A percentile compares a stretch with the other conserved stretches of the same genome.
phyloP scores from a whole-genome alignment of 1,140 invertebrate genomes.

The Yoshiicerus persimilis region DNA sequence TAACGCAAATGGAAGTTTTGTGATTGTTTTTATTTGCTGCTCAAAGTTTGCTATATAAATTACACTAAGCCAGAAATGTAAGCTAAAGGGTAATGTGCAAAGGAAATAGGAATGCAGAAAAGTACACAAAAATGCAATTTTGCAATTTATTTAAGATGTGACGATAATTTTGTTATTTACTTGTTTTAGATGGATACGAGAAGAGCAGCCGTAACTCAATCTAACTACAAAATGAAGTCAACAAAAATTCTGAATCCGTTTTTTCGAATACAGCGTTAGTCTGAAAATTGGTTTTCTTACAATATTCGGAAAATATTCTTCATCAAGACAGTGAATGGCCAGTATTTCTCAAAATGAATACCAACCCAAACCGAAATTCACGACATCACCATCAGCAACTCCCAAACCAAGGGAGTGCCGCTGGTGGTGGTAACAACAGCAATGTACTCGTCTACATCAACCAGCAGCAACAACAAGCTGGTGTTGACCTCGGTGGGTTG shows the following conservation, averaged over 20 bases:
- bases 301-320: background rate
- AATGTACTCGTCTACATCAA: conserved; percentile 5
- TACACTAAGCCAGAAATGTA: too few species aligned
- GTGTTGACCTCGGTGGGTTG: conserved; percentile 24
- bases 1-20: too few species aligned
- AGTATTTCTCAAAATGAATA: conserved; percentile 19
- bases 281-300: background rate
- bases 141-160: background rate
- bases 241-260: background rate
- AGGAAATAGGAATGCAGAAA: too few species aligned
- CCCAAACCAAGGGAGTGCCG: background rate
- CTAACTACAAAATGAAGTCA: background rate
- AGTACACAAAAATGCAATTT: too few species aligned
- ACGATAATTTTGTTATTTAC: background rate
- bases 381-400: conserved; percentile 35
- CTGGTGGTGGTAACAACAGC: conserved; percentile 1
- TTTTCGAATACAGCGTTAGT: conserved; percentile 11
- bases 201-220: background rate
- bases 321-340: conserved; percentile 28
- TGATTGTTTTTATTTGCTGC: too few species aligned
- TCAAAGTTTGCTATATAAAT: too few species aligned
- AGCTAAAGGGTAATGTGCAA: too few species aligned
- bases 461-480: conserved; percentile 14
- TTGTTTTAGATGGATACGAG: background rate
- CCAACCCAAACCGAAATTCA: conserved; percentile 25